phyloP scores from a whole-genome alignment of 2,888 invertebrate genomes.

The Zhengitettix transpicula region DNA sequence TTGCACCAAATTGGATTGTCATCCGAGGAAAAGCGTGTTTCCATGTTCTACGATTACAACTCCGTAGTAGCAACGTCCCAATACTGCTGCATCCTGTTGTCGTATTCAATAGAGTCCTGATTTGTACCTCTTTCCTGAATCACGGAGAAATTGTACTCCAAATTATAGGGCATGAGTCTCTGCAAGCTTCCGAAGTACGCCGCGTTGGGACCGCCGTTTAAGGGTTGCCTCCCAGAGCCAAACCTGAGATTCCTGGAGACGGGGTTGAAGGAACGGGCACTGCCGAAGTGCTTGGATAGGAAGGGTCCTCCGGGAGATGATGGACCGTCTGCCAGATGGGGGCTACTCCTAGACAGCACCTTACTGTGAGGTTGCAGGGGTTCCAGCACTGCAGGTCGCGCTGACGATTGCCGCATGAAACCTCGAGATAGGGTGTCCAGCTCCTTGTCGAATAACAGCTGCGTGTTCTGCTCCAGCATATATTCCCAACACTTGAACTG shows the following conservation, averaged over 20 bases:
- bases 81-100: conserved; percentile 73
- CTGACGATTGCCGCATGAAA: conserved; percentile 11
- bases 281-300: conserved; percentile 60
- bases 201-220: conserved; percentile 62
- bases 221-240: conserved; percentile 39
- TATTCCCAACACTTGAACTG: conserved; percentile 89
- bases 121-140: conserved; percentile 55
- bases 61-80: conserved; percentile 85
- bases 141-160: conserved; percentile 70
- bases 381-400: conserved; percentile 15
- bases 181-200: conserved; percentile 77
- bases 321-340: conserved; percentile 37
- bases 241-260: conserved; percentile 17
- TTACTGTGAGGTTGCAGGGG: conserved; percentile 30
- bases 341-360: conserved; percentile 40
- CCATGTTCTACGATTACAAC: conserved; percentile 39
- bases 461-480: conserved; percentile 81
- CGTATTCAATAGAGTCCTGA: conserved; percentile 61
- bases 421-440: conserved; percentile 51
- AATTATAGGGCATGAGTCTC: conserved; percentile 64
- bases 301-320: conserved; percentile 25
- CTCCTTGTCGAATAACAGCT: conserved; percentile 74
- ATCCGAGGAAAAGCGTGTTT: too few relatives aligned
- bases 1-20: too few relatives aligned
- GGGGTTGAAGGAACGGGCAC: conserved; percentile 61